Evolutionary conservation across 2,113 vertebrate species (phyloP).

Genomic region (Phaethon lepturus): DNA sequence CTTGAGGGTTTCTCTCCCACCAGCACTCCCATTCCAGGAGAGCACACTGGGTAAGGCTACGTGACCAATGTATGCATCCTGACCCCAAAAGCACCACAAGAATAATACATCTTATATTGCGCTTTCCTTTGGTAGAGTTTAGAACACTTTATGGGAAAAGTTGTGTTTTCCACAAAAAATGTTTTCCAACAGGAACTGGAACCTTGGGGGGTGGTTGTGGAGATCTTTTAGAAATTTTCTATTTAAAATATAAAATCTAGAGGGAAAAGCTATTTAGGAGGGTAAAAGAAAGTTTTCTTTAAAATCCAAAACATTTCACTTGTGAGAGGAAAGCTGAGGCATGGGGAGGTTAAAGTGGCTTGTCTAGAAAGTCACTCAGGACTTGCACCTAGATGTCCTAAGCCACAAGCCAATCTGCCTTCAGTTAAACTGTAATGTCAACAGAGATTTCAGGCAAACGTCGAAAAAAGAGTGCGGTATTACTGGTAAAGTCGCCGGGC

Average conservation of each 20-base stretch:
- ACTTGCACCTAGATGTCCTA: constrained; percentile 31
- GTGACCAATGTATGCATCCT: constrained; percentile 38
- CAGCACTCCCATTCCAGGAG: neutral
- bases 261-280: neutral
- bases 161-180: neutral
- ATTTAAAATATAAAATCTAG: neutral
- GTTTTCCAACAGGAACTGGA: neutral
- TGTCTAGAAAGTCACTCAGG: neutral
- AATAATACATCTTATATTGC: constrained; percentile 7
- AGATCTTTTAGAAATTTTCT: neutral
- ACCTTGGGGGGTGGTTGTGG: too few relatives aligned
- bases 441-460: constrained; percentile 15
- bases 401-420: constrained; percentile 39
- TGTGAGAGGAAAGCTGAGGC: neutral
- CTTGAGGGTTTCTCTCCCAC: constrained; percentile 16
- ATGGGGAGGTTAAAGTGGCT: neutral
- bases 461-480: neutral
- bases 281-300: neutral
- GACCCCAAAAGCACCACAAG: constrained; percentile 40
- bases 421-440: constrained; percentile 3
- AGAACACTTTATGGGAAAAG: constrained; percentile 34
- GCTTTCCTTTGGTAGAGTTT: neutral
- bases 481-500: neutral
- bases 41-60: constrained; percentile 24
- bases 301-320: neutral